Base-by-base conservation (phyloP, 2,888 invertebrate genomes). In the Chouioia cunea region DNA sequence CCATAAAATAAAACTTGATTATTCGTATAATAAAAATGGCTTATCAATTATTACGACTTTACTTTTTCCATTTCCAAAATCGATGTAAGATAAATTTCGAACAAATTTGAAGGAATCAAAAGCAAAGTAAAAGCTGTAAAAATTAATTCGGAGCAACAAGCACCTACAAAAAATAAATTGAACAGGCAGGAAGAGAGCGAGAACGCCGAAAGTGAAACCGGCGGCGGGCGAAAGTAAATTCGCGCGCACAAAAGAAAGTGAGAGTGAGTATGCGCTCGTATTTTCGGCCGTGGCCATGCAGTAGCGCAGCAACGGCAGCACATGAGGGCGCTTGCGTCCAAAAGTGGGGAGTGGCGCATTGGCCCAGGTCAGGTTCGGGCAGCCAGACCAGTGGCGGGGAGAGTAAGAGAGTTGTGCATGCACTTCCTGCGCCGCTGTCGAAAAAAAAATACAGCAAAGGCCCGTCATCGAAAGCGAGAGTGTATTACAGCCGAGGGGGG, bases 231-330 rank as follows among this genome's bases (percentile, higher is more conserved):
- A 56, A 56, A 56, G 56, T 56, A 18, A 27, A 20, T 36, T 27
- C 4, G 54, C 57, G 16, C 14, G 15, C 44, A 44, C 20, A 16
- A 58, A 18, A 16, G 58, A 58, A 58, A 58, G 58, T 22, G 46
- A 58, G 46, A 58, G 36, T n/a, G n/a, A n/a, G n/a, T n/a, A n/a
- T n/a, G n/a, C 36, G 56, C 50, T 77, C 75, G 78, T 81, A 80
- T 83, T 83, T 84, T 83, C 75, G 84, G 80, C 84, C 84, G 76
- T 83, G 84, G 83, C 83, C 83, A 81, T 82, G 36, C 52, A 73
- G 69, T 59, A 53, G 73, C 75, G 59, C 73, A 77, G 77, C 76
- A 77, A 76, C 77, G 76, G 76, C 77, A 75, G 76, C 79, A 77
- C 78, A 78, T 76, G 77, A 75, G 73, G 76, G 3, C 22, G 36